Evolutionary conservation across 2,888 invertebrate species (phyloP).

Genomic region (Sabellastarte sp.): DNA sequence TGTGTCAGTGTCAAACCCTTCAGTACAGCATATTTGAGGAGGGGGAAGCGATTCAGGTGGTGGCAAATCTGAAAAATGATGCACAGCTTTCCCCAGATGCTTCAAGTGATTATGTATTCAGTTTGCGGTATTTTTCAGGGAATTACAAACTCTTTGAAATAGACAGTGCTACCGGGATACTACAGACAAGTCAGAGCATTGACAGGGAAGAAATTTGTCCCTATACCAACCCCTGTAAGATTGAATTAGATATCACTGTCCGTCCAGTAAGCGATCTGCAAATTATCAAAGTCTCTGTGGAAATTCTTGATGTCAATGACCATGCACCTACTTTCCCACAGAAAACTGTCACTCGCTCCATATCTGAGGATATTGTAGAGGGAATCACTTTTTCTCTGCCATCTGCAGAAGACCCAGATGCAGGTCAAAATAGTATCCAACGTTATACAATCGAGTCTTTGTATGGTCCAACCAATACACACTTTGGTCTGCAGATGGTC

Average conservation of each 20-base stretch:
- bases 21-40: too few species aligned
- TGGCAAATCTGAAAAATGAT: too few species aligned
- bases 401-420: conserved; percentile 26
- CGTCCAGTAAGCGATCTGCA: conserved; percentile 20
- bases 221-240: conserved; percentile 13
- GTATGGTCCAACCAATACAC: not conserved
- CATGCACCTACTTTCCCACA: conserved; percentile 27
- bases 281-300: conserved; percentile 27
- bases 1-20: too few species aligned
- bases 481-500: conserved; percentile 16
- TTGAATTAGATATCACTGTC: conserved; percentile 27
- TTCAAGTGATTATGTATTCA: too few species aligned
- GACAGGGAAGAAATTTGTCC: conserved; percentile 32
- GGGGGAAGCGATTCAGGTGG: too few species aligned
- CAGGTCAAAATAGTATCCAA: conserved; percentile 18
- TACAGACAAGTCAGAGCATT: conserved; percentile 20
- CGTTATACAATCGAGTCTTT: conserved; percentile 18
- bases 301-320: conserved; percentile 31
- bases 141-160: conserved; percentile 20
- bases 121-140: not conserved
- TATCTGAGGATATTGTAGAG: conserved; percentile 20
- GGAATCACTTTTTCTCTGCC: conserved; percentile 22
- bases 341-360: conserved; percentile 11
- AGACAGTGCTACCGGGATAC: conserved; percentile 23
- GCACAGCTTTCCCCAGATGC: too few species aligned